Percentiles rank a stretch among this genome's conserved stretches.
These are phyloP conservation scores for Actias luna DNA, from an alignment of 2,888 invertebrate species.

Conservation along the genomic window DNA sequence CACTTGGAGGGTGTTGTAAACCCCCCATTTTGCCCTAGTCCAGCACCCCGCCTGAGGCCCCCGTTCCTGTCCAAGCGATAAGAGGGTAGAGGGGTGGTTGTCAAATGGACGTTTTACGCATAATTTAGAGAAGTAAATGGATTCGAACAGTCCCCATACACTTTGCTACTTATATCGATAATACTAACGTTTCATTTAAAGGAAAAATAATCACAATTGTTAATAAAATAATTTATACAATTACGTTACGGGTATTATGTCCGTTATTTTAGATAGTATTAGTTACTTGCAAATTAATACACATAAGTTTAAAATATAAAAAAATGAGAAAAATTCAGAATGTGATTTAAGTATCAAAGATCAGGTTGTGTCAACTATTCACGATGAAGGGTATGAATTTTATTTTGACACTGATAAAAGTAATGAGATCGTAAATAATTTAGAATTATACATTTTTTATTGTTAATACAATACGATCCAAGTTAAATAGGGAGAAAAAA, in stretches of 20 bases:
- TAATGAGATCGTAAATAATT: too few species aligned
- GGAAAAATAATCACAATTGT: slow-evolving; percentile 17
- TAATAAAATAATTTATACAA: slow-evolving; percentile 9
- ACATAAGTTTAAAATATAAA: too few species aligned
- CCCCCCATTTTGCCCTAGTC: slow-evolving; percentile 80
- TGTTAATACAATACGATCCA: too few species aligned
- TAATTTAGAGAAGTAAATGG: slow-evolving; percentile 83
- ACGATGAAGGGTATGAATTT: too few species aligned
- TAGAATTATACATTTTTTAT: too few species aligned
- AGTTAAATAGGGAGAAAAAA: too few species aligned
- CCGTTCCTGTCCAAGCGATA: slow-evolving; percentile 81
- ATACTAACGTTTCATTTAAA: slow-evolving; percentile 42
- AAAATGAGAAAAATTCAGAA: too few species aligned
- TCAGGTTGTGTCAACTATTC: too few species aligned
- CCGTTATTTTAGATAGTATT: too few species aligned
- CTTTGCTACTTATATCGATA: slow-evolving; percentile 62
- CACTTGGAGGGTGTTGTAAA: slow-evolving; percentile 66
- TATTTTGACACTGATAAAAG: too few species aligned
- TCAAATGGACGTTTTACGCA: slow-evolving; percentile 83
- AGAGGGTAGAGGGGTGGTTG: slow-evolving; percentile 80
- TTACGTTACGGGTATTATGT: neutral
- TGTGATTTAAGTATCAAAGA: too few species aligned
- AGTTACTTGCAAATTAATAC: too few species aligned
- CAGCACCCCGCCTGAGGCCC: slow-evolving; percentile 79
- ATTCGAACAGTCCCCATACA: slow-evolving; percentile 78